Conservation (phyloP, 2,113 vertebrate species). For the Nannobrachium achirus region DNA sequence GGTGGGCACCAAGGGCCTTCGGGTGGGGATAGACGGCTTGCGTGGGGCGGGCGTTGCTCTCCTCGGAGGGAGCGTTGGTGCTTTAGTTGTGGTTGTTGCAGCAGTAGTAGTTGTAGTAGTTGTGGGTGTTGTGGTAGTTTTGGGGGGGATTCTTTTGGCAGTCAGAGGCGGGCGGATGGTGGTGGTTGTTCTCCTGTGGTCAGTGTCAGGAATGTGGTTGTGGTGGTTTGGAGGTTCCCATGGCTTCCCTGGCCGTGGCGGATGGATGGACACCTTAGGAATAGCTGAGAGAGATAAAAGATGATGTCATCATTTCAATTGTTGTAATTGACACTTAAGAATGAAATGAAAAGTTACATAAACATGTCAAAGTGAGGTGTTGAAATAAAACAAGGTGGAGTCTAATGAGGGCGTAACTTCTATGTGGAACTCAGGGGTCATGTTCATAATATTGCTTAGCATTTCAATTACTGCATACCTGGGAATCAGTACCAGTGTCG, state of each 20-base stretch:
- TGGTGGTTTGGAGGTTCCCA: conserved; percentile 67
- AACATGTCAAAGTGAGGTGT: too few species aligned
- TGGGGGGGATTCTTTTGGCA: conserved; percentile 58
- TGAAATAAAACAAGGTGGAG: too few species aligned
- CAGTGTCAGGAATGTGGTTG: conserved; percentile 81
- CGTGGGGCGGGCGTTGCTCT: conserved; percentile 53
- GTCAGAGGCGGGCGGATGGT: conserved; percentile 68
- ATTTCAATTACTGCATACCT: too few species aligned
- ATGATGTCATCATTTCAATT: background rate
- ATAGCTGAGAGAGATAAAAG: conserved; percentile 76
- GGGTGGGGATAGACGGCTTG: conserved; percentile 63
- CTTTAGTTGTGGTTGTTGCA: conserved; percentile 46
- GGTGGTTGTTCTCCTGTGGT: conserved; percentile 76
- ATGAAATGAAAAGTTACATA: too few species aligned
- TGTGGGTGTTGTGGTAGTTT: conserved; percentile 49
- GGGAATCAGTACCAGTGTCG: too few species aligned
- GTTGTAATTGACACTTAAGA: too few species aligned
- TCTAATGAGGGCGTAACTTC: too few species aligned
- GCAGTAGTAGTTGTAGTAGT: conserved; percentile 50
- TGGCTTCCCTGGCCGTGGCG: conserved; percentile 75
- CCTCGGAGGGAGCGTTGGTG: conserved; percentile 36
- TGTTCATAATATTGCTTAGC: too few species aligned
- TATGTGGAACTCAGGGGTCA: too few species aligned
- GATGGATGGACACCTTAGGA: conserved; percentile 84
- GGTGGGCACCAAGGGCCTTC: conserved; percentile 44